Evolutionary conservation across 53 echinoderm and acorn worm species (phyloP).

Genomic region (Hippasteria phrygiana): DNA sequence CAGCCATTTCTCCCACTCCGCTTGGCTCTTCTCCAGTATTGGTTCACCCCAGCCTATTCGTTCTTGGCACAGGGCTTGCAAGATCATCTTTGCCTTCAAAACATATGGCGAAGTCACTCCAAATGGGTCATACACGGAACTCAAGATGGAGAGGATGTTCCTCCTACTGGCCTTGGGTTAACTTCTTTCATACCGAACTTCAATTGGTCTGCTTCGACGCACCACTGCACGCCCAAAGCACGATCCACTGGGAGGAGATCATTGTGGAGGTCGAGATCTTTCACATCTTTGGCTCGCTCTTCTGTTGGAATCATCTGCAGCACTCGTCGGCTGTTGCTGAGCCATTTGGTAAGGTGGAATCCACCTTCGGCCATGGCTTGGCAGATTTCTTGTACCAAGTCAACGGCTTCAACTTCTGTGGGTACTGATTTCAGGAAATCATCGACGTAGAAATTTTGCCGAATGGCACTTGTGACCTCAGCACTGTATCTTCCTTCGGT

Average conservation of each 20-base stretch:
- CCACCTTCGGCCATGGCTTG: background rate
- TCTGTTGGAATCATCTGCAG: constrained; percentile 15
- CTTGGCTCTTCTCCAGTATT: constrained; percentile 24
- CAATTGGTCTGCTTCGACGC: constrained; percentile 66
- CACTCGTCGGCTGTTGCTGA: constrained; percentile 12
- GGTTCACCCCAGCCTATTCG: constrained; percentile 70
- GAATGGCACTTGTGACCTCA: background rate
- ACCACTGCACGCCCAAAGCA: too few species aligned
- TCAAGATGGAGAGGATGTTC: constrained; percentile 58
- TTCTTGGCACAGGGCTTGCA: constrained; percentile 62
- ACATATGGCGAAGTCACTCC: constrained; percentile 48
- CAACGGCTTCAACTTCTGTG: constrained; percentile 14
- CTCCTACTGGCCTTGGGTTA: constrained; percentile 32
- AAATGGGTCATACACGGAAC: constrained; percentile 68
- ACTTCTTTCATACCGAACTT: constrained; percentile 51
- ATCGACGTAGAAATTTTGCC: constrained; percentile 68
- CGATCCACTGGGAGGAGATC: constrained; percentile 64
- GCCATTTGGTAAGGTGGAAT: background rate
- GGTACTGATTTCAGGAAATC: background rate
- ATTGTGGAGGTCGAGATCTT: constrained; percentile 3
- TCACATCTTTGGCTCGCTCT: background rate
- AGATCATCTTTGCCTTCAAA: constrained; percentile 61
- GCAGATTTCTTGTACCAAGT: background rate
- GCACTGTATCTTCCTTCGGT: background rate
- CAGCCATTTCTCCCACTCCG: constrained; percentile 66